These are phyloP conservation scores for Rhinogobius similis DNA, from an alignment of 2,113 vertebrate species.

Conservation along the genomic window DNA sequence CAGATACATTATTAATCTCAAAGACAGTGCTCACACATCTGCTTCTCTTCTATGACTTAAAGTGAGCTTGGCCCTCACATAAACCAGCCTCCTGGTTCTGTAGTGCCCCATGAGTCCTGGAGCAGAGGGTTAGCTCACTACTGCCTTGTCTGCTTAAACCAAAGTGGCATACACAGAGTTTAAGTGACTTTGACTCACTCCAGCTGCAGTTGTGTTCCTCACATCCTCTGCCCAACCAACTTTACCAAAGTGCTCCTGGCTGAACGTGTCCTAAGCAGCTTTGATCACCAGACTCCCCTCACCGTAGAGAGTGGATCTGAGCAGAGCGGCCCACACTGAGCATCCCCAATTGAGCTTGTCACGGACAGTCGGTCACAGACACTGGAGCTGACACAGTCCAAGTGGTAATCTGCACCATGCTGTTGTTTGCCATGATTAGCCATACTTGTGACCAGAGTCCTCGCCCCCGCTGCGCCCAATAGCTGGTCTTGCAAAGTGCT, in stretches of 20 bases:
- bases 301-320: conserved; percentile 28
- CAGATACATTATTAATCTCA: neutral
- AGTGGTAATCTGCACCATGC: conserved; percentile 33
- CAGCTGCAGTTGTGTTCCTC: conserved; percentile 44
- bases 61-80: too few relatives aligned
- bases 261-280: conserved; percentile 58
- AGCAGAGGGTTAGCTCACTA: conserved; percentile 21
- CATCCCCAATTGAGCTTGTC: conserved; percentile 22
- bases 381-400: conserved; percentile 21
- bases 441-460: conserved; percentile 20
- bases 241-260: conserved; percentile 60
- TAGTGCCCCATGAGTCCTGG: neutral
- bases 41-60: too few relatives aligned
- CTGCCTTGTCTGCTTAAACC: conserved; percentile 16
- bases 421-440: conserved; percentile 17
- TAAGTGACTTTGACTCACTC: conserved; percentile 25
- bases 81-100: too few relatives aligned
- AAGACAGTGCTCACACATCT: neutral
- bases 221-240: conserved; percentile 45
- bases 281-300: conserved; percentile 54
- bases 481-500: conserved; percentile 34
- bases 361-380: conserved; percentile 35
- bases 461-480: conserved; percentile 21
- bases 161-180: conserved; percentile 32
- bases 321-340: conserved; percentile 46